These are phyloP conservation scores for Thamnophis elegans DNA, from an alignment of 2,797 vertebrate genomes.

Conservation along the genomic window DNA sequence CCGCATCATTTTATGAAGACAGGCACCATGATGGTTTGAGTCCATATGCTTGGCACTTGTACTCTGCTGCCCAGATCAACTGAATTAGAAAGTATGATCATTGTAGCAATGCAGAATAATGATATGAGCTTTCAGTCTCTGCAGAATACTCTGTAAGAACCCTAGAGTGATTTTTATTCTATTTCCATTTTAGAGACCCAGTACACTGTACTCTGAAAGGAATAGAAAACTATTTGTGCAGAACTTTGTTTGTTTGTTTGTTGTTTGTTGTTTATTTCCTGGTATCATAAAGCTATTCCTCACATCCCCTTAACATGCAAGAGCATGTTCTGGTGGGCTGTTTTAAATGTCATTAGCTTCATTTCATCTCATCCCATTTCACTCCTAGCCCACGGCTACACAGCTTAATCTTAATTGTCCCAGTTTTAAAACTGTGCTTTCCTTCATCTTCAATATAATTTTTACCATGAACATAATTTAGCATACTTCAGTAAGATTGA, in stretches of 20 bases:
- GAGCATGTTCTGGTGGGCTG: not conserved
- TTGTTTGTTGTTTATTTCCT: not conserved
- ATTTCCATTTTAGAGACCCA: not conserved
- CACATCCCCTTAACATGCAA: not conserved
- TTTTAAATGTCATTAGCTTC: not conserved
- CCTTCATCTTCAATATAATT: not conserved
- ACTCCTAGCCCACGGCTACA: not conserved
- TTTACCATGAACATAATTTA: not conserved
- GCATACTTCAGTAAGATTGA: not conserved
- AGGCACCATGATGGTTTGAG: not conserved
- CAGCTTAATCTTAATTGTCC: not conserved
- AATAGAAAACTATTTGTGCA: not conserved
- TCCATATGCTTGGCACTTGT: not conserved
- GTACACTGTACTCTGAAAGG: not conserved
- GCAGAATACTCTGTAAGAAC: not conserved
- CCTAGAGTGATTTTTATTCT: not conserved
- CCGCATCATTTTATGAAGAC: not conserved
- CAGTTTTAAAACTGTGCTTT: not conserved
- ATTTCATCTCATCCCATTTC: not conserved
- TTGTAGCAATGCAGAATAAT: not conserved
- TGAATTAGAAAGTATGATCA: not conserved
- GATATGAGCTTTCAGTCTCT: not conserved
- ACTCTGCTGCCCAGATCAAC: not conserved
- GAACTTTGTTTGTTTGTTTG: too few species aligned
- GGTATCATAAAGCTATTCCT: not conserved